Percentiles rank a stretch among this genome's conserved stretches.
Evolutionary conservation across 2,113 vertebrate species (phyloP).

Genomic region (Ardeotis arabs): DNA sequence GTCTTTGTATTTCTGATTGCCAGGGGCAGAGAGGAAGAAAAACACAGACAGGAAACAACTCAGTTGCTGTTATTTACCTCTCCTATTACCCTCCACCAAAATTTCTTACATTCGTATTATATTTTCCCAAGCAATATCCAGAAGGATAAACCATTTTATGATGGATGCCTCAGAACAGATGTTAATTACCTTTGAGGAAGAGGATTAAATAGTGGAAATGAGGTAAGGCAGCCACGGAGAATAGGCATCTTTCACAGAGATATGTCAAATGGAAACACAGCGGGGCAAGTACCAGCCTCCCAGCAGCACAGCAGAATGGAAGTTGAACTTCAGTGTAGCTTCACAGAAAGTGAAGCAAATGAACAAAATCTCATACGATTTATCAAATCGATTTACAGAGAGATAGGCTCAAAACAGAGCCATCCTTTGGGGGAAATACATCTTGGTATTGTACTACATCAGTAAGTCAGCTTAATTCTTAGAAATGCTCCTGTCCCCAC

Average conservation of each 20-base stretch:
- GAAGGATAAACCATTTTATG: neutral
- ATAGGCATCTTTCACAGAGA: neutral
- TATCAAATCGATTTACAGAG: neutral
- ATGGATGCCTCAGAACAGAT: neutral
- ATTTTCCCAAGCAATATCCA: neutral
- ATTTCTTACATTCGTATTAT: neutral
- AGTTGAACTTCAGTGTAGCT: neutral
- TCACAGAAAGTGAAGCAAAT: neutral
- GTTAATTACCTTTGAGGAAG: neutral
- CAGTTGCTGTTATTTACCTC: neutral
- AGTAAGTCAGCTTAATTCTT: neutral
- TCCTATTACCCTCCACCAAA: neutral
- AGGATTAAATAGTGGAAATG: neutral
- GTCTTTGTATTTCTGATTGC: neutral
- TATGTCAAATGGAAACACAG: neutral
- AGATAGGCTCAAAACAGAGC: neutral
- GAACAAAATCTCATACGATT: neutral
- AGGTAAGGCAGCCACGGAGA: neutral
- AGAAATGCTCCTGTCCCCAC: neutral
- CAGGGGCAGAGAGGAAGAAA: neutral
- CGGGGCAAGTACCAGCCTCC: accelerated
- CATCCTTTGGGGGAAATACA: neutral
- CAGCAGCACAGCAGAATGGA: neutral
- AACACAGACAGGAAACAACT: neutral
- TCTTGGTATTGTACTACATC: neutral